These are phyloP conservation scores for Oppia nitens DNA, from an alignment of 1,140 invertebrate genomes.

Conservation along the genomic window DNA sequence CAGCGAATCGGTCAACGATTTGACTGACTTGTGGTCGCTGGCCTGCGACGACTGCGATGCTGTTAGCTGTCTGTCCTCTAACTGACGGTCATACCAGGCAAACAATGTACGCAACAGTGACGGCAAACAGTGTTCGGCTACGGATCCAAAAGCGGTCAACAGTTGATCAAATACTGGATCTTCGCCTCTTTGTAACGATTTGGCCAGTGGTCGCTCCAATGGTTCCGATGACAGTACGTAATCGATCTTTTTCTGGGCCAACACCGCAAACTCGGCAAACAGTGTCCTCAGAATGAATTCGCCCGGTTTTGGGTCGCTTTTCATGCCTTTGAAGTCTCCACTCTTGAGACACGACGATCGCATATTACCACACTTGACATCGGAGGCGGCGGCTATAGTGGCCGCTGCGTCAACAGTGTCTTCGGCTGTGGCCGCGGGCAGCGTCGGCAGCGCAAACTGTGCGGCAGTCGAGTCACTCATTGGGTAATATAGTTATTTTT, in stretches of 20 bases:
- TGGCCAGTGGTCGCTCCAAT: constrained; percentile 70
- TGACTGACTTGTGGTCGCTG: too few species aligned
- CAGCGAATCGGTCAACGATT: constrained; percentile 7
- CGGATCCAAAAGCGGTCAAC: constrained; percentile 73
- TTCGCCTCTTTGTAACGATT: constrained; percentile 84
- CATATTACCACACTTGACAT: too few species aligned
- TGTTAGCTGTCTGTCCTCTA: constrained; percentile 3
- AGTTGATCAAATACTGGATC: constrained; percentile 87
- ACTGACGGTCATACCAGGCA: constrained; percentile 60
- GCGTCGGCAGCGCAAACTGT: too few species aligned
- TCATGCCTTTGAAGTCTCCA: too few species aligned
- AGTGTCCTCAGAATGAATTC: constrained; percentile 87
- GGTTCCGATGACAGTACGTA: constrained; percentile 67
- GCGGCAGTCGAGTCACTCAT: too few species aligned
- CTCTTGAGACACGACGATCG: too few species aligned
- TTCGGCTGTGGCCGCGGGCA: too few species aligned
- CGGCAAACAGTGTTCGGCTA: constrained; percentile 91
- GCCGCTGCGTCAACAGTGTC: too few species aligned
- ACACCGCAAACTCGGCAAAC: constrained; percentile 79
- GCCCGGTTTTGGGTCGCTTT: constrained; percentile 40
- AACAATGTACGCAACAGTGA: constrained; percentile 82
- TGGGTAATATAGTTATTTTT: too few species aligned
- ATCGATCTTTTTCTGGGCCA: constrained; percentile 91
- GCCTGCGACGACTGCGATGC: not conserved
- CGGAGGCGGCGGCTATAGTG: too few species aligned